Conservation (phyloP, 1,140 invertebrate genomes). For the Tribolium madens region DNA sequence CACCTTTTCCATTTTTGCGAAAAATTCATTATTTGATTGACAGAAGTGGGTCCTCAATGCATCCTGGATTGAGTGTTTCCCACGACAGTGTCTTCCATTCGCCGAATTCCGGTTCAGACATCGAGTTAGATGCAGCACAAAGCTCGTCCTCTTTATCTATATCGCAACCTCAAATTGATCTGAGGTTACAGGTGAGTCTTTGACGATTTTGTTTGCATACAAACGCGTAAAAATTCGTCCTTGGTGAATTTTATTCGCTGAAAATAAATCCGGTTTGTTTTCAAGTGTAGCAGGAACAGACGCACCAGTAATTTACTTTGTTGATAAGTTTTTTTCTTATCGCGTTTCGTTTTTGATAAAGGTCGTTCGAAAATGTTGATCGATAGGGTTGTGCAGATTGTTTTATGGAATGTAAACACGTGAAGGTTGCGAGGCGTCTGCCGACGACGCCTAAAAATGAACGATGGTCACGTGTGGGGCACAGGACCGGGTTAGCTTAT, state of each 20-base stretch:
- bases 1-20: not conserved
- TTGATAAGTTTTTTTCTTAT: not conserved
- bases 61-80: constrained; percentile 76
- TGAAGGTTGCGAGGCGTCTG: constrained; percentile 27
- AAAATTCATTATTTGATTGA: not conserved
- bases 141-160: constrained; percentile 64
- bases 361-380: not conserved
- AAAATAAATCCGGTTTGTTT: constrained; percentile 21
- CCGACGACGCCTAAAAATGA: constrained; percentile 10
- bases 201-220: not conserved
- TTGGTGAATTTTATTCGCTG: not conserved
- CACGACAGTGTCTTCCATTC: constrained; percentile 82
- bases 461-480: not conserved
- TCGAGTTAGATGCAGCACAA: constrained; percentile 63
- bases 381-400: constrained; percentile 2
- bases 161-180: constrained; percentile 61
- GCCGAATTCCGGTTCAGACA: constrained; percentile 65
- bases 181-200: constrained; percentile 60
- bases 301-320: not conserved
- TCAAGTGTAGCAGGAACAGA: not conserved
- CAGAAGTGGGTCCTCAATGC: constrained; percentile 61
- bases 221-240: not conserved
- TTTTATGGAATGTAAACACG: constrained; percentile 39
- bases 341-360: not conserved
- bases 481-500: not conserved